Conservation (phyloP, 1,140 invertebrate genomes). For the Pseudachorutes palmiensis region DNA sequence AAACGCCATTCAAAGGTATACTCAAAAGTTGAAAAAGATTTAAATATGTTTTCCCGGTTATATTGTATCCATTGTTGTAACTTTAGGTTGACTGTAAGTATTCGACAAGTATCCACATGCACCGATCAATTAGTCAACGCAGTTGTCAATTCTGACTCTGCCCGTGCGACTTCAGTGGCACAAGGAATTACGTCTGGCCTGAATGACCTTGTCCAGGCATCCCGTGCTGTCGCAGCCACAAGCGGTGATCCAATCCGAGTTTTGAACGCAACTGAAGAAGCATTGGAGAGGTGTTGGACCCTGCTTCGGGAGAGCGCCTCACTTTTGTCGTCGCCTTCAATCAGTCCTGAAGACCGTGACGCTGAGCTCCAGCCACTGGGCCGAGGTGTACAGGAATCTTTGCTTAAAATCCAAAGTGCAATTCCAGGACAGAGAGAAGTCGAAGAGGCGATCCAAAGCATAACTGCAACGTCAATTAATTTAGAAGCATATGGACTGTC, state of each 20-base stretch:
- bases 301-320: conserved; percentile 27
- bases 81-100: conserved; percentile 28
- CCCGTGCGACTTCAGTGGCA: conserved; percentile 23
- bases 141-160: conserved; percentile 21
- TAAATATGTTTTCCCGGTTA: not conserved
- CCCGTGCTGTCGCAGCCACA: conserved; percentile 31
- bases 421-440: conserved; percentile 70
- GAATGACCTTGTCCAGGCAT: conserved; percentile 28
- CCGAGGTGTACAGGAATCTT: conserved; percentile 57
- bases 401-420: conserved; percentile 38
- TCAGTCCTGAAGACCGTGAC: conserved; percentile 40
- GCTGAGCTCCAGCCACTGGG: conserved; percentile 54
- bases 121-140: conserved; percentile 32
- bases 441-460: conserved; percentile 72
- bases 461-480: conserved; percentile 64
- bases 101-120: conserved; percentile 24
- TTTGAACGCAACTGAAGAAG: conserved; percentile 33
- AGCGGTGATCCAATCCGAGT: conserved; percentile 22
- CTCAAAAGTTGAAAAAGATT: not conserved
- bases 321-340: conserved; percentile 19
- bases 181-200: conserved; percentile 35
- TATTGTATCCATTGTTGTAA: not conserved
- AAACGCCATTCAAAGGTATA: conserved; percentile 33
- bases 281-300: conserved; percentile 35
- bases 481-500: conserved; percentile 51